These are phyloP conservation scores for Nothobranchius kuhntae DNA, from an alignment of 2,113 vertebrate species.

Conservation along the genomic window DNA sequence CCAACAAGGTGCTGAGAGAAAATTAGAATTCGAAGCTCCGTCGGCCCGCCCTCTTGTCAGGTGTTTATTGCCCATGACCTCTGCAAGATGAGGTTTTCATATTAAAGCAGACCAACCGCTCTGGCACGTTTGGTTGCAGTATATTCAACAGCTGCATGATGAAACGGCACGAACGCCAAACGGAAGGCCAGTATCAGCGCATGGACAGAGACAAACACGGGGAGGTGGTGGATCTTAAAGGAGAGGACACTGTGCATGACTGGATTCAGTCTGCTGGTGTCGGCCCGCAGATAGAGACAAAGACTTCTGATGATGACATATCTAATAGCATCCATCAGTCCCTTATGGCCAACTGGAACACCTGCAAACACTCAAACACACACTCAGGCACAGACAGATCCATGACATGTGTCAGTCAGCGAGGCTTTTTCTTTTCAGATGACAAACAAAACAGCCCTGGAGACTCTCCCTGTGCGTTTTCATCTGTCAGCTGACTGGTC, in stretches of 20 bases:
- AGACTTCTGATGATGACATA: constrained; percentile 67
- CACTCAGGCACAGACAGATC: constrained; percentile 19
- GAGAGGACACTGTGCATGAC: too few relatives aligned
- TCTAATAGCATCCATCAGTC: constrained; percentile 69
- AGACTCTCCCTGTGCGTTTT: constrained; percentile 7
- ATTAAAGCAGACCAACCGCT: constrained; percentile 78
- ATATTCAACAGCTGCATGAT: constrained; percentile 76
- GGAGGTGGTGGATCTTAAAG: too few relatives aligned
- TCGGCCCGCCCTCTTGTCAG: constrained; percentile 72
- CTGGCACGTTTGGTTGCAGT: constrained; percentile 72
- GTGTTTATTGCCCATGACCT: constrained; percentile 81
- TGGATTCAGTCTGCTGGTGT: too few relatives aligned
- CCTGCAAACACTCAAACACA: constrained; percentile 6
- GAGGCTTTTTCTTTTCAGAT: constrained; percentile 6
- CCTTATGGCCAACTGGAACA: constrained; percentile 32
- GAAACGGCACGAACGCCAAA: constrained; percentile 51
- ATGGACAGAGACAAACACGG: constrained; percentile 14
- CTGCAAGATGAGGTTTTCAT: constrained; percentile 80
- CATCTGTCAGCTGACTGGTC: constrained; percentile 38
- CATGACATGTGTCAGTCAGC: constrained; percentile 53
- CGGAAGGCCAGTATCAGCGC: not conserved
- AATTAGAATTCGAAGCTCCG: constrained; percentile 78
- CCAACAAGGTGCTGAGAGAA: constrained; percentile 71
- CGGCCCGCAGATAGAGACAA: constrained; percentile 62
- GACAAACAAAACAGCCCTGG: constrained; percentile 8